Percentiles rank a stretch among this genome's conserved stretches.
Conservation (phyloP, 2,113 vertebrate species). For the Pangasianodon hypophthalmus region DNA sequence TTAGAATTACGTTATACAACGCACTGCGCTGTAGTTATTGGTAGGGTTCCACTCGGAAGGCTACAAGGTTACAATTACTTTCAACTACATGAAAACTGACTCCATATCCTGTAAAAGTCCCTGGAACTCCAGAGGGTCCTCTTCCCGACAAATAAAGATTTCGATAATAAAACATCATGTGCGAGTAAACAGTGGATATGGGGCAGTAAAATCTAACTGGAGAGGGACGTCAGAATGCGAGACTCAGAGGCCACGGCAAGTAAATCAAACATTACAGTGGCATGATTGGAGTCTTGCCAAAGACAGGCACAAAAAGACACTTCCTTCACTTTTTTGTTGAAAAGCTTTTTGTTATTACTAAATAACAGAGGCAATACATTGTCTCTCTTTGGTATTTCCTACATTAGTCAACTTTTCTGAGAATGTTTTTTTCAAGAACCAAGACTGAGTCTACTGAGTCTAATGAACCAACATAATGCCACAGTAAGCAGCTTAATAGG, state of each 20-base stretch:
- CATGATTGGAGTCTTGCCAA: constrained; percentile 32
- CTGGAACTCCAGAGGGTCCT: constrained; percentile 35
- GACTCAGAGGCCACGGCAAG: constrained; percentile 42
- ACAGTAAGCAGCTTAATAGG: background rate
- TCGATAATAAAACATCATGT: constrained; percentile 56
- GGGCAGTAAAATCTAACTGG: constrained; percentile 57
- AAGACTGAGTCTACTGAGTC: background rate
- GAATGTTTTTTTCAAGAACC: background rate
- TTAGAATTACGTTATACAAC: background rate
- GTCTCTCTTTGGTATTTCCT: background rate
- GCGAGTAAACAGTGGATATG: constrained; percentile 55
- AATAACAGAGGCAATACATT: background rate
- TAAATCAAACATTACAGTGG: constrained; percentile 58
- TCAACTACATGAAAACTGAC: background rate
- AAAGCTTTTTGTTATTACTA: too few species aligned
- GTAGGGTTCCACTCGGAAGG: background rate
- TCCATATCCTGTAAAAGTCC: background rate
- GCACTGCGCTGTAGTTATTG: background rate
- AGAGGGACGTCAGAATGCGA: constrained; percentile 60
- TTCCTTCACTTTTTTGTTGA: constrained; percentile 1
- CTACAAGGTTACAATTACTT: too few species aligned
- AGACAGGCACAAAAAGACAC: constrained; percentile 45
- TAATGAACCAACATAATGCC: background rate
- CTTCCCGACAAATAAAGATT: constrained; percentile 41
- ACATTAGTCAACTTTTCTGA: background rate